These are phyloP conservation scores for Rallus limicola DNA, from an alignment of 2,113 vertebrate genomes.

Conservation along the genomic window DNA sequence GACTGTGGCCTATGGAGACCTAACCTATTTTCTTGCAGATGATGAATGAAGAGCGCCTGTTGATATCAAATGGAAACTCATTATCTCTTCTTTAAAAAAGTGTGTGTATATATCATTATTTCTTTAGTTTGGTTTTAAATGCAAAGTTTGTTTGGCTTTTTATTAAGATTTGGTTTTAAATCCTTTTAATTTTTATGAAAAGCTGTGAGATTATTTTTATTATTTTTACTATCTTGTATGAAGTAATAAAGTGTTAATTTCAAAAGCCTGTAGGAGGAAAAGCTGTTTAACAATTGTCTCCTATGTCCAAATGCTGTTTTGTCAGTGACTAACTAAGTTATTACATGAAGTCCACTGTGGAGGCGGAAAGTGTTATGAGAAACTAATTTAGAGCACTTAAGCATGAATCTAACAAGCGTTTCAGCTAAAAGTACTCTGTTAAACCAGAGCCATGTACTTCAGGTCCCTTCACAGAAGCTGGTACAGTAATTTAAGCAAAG, in stretches of 20 bases:
- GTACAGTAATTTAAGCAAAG: not conserved
- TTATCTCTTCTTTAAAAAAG: not conserved
- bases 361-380: not conserved
- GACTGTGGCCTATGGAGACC: constrained; percentile 61
- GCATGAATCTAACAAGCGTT: not conserved
- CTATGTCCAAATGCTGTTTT: not conserved
- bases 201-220: constrained; percentile 29
- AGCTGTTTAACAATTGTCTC: not conserved
- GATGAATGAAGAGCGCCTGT: constrained; percentile 62
- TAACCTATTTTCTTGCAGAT: constrained; percentile 66
- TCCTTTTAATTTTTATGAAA: constrained; percentile 46
- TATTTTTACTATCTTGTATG: constrained; percentile 48
- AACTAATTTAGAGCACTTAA: not conserved
- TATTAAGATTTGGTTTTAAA: constrained; percentile 15
- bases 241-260: constrained; percentile 65
- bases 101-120: not conserved
- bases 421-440: not conserved
- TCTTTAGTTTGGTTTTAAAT: constrained; percentile 41
- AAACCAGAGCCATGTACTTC: not conserved
- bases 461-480: not conserved
- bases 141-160: constrained; percentile 37
- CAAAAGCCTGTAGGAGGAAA: constrained; percentile 10
- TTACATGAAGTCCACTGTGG: not conserved
- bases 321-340: not conserved
- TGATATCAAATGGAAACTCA: constrained; percentile 57